Conservation (phyloP, 2,888 invertebrate genomes). For the Drosophila eohydei region DNA sequence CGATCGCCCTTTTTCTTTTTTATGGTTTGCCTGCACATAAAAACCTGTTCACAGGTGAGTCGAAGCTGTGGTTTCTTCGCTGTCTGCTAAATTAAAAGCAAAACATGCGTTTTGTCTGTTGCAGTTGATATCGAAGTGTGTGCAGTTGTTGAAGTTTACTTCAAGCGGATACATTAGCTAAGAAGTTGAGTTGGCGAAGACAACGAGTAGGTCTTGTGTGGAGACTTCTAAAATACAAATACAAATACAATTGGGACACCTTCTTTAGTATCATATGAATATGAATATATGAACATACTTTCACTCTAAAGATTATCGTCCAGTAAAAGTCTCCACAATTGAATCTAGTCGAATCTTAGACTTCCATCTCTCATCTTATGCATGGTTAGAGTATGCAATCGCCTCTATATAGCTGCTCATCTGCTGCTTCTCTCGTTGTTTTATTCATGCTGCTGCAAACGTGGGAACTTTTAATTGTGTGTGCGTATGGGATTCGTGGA, state of each 20-base stretch:
- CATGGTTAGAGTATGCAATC: constrained; percentile 21
- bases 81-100: constrained; percentile 70
- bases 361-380: not conserved
- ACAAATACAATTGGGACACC: too few species aligned
- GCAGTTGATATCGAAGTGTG: constrained; percentile 50
- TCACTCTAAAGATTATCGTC: not conserved
- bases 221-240: too few species aligned
- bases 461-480: constrained; percentile 79
- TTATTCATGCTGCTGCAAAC: constrained; percentile 68
- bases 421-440: constrained; percentile 46
- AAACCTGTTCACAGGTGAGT: constrained; percentile 65
- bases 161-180: constrained; percentile 13
- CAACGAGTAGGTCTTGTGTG: too few species aligned
- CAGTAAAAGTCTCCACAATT: not conserved
- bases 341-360: too few species aligned
- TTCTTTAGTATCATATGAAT: not conserved
- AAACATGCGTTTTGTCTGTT: constrained; percentile 76
- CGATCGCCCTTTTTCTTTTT: constrained; percentile 52
- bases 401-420: not conserved
- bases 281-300: not conserved
- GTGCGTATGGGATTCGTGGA: constrained; percentile 65
- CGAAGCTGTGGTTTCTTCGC: constrained; percentile 41
- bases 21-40: constrained; percentile 20
- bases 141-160: constrained; percentile 11
- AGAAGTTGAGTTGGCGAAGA: not conserved